These are phyloP conservation scores for Palloptera scutellata DNA, from an alignment of 2,888 invertebrate genomes.

Conservation along the genomic window DNA sequence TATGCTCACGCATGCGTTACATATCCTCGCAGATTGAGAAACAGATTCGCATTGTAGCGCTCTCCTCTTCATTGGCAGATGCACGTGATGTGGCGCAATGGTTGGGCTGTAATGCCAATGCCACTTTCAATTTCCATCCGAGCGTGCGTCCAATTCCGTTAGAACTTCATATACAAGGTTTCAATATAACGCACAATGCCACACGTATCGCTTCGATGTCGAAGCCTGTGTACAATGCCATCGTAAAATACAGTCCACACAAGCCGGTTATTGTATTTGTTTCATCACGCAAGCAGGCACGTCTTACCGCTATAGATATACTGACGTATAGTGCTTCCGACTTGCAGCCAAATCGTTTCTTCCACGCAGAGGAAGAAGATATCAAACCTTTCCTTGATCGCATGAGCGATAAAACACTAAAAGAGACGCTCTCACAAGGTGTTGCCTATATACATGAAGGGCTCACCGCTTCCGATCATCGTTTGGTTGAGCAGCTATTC, in stretches of 20 bases:
- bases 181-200: slow-evolving; percentile 97
- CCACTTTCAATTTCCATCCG: slow-evolving; percentile 98
- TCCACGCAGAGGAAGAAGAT: slow-evolving; percentile 86
- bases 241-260: slow-evolving; percentile 81
- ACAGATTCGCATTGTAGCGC: slow-evolving; percentile 90
- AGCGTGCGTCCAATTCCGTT: slow-evolving; percentile 94
- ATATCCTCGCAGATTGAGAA: slow-evolving; percentile 93
- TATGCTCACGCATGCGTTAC: slow-evolving; percentile 91
- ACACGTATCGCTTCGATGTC: slow-evolving; percentile 97
- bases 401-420: slow-evolving; percentile 87
- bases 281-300: slow-evolving; percentile 87
- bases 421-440: slow-evolving; percentile 91
- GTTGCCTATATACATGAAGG: slow-evolving; percentile 99
- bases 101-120: slow-evolving; percentile 92
- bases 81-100: slow-evolving; percentile 95
- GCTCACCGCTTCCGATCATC: slow-evolving; percentile 81
- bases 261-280: slow-evolving; percentile 91
- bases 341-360: slow-evolving; percentile 84
- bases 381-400: slow-evolving; percentile 88
- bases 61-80: slow-evolving; percentile 93
- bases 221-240: slow-evolving; percentile 95
- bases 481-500: slow-evolving; percentile 91
- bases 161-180: slow-evolving; percentile 95
- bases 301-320: slow-evolving; percentile 95
- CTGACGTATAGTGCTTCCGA: slow-evolving; percentile 94